These are phyloP conservation scores for Linhomoeus sp. DNA, from an alignment of 2,888 invertebrate genomes.

Conservation along the genomic window DNA sequence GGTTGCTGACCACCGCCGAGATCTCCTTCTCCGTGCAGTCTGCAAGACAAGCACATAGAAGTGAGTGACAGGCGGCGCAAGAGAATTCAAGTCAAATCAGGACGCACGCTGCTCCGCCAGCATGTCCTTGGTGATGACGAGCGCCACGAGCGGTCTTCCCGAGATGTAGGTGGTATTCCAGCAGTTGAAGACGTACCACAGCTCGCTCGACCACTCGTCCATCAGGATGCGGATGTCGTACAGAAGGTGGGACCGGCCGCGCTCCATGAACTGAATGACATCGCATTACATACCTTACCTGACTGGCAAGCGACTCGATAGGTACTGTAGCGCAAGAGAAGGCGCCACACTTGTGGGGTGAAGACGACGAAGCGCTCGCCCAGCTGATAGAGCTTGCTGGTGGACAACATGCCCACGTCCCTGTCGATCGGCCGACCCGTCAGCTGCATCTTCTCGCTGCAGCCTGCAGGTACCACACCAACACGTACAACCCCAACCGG, in stretches of 20 bases:
- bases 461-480: too few species aligned
- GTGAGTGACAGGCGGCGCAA: too few species aligned
- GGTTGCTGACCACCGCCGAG: constrained; percentile 24
- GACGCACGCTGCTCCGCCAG: constrained; percentile 6
- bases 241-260: constrained; percentile 90
- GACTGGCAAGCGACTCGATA: too few species aligned
- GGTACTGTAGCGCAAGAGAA: too few species aligned
- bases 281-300: neutral
- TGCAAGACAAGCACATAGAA: neutral
- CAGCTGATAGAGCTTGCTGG: constrained; percentile 86
- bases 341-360: constrained; percentile 68
- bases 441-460: constrained; percentile 50
- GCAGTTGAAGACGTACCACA: constrained; percentile 57
- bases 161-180: constrained; percentile 94
- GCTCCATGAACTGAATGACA: constrained; percentile 71
- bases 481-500: too few species aligned
- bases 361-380: constrained; percentile 92
- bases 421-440: constrained; percentile 73
- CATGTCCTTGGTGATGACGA: constrained; percentile 52
- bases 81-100: too few species aligned
- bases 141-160: constrained; percentile 80
- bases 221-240: constrained; percentile 93
- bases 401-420: constrained; percentile 89
- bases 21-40: neutral
- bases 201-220: constrained; percentile 87